A percentile compares a stretch with the other conserved stretches of the same genome.
These are phyloP conservation scores for Heliocidaris tuberculata DNA, from an alignment of 35 echinoderm and acorn worm genomes.

Conservation along the genomic window DNA sequence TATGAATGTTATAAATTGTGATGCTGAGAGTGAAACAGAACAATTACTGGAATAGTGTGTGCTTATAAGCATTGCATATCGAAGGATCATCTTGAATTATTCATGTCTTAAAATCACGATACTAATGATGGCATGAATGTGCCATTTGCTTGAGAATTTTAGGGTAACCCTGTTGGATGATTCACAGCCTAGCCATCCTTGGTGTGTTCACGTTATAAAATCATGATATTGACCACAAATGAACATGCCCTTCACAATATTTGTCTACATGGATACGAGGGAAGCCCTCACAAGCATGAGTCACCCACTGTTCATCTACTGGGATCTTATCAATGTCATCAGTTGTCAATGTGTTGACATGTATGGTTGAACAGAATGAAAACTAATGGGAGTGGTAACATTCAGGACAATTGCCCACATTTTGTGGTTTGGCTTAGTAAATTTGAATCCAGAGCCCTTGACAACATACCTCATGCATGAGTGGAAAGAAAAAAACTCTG, in stretches of 20 bases:
- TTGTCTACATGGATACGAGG: neutral
- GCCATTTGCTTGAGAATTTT: neutral
- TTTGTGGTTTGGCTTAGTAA: neutral
- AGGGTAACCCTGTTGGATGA: neutral
- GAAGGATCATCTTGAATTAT: neutral
- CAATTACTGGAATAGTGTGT: too few relatives aligned
- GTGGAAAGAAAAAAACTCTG: neutral
- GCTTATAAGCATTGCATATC: too few relatives aligned
- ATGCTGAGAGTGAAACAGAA: too few relatives aligned
- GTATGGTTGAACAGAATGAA: neutral
- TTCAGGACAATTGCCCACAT: neutral
- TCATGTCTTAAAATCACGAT: neutral
- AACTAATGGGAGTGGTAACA: neutral
- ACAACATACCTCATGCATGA: neutral
- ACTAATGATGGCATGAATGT: neutral
- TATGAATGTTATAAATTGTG: too few relatives aligned
- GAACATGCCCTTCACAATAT: neutral
- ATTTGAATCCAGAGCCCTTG: neutral
- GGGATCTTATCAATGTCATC: neutral
- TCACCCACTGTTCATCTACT: neutral
- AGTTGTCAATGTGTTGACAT: neutral
- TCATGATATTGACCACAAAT: neutral
- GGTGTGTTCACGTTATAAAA: neutral
- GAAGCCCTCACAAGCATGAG: neutral
- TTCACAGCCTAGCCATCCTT: neutral